phyloP scores from a whole-genome alignment of 2,113 vertebrate genomes.

The Eupsittula cactorum region DNA sequence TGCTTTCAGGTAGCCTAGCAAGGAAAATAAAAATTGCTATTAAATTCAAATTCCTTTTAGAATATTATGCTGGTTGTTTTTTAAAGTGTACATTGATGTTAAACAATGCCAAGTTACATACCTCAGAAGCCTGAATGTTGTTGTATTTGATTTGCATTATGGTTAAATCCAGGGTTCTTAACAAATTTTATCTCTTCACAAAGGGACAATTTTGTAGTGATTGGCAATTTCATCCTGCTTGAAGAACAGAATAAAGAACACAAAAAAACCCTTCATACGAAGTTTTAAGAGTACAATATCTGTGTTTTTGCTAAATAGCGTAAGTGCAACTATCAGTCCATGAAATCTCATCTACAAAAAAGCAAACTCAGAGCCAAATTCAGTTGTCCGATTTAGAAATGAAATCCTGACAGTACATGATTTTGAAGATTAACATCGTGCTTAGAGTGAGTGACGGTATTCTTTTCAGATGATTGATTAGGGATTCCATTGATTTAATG shows the following conservation, averaged over 20 bases:
- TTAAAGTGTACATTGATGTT: not conserved
- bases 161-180: not conserved
- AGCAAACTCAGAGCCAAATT: not conserved
- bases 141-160: not conserved
- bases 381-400: not conserved
- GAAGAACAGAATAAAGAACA: not conserved
- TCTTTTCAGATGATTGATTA: not conserved
- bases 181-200: not conserved
- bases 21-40: not conserved
- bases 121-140: not conserved
- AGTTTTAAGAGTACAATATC: not conserved
- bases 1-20: not conserved
- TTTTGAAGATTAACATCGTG: not conserved
- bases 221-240: not conserved
- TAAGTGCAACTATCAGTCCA: not conserved
- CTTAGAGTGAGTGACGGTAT: not conserved
- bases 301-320: not conserved
- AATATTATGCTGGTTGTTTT: not conserved
- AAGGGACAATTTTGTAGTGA: not conserved
- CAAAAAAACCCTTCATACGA: fast-evolving
- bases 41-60: not conserved
- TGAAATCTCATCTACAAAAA: not conserved
- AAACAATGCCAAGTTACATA: not conserved
- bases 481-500: not conserved
- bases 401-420: not conserved